Evolutionary conservation across 1,140 invertebrate genomes (phyloP), one percentile per base, ranked within the genome.

Genomic region (Atta cephalotes): DNA sequence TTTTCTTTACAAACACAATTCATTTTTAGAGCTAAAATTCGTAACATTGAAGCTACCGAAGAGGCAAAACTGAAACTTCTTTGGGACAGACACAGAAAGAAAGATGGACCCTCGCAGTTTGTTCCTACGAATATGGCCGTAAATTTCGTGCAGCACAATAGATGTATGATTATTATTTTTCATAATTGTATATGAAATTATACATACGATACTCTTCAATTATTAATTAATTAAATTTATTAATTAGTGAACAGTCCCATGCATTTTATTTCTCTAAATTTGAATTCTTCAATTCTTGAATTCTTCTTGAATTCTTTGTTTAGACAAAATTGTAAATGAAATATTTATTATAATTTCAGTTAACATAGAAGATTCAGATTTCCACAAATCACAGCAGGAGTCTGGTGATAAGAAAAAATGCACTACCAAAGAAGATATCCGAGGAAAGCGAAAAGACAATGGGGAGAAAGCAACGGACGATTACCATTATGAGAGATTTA

Each of bases 121-220:
- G 99, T 99, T 6, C 99, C 99, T 0, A 98, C 98, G 51, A 99
- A 99, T 94, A 98, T 99, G 97, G 98, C 99, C 70, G 98, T 99
- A 0, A 99, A 99, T 96, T 99, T 99, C 96, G 98, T 98, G 53
- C 98, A 99, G 93, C 98, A 99, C 93, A 99, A 99, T 95, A 96
- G 98, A 97, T 98, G 98, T 98, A 96, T 96, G 95, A 94, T 39
- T 71, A 18, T 51, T 25, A 16, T 51, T 71, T 35, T 65, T 65
- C 63, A 14, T 65, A 65, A 6, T 14, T 56, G 56, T 85, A 39
- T 76, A 71, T 81, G 65, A 76, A 82, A 18, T 45, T 9, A 62
- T 31, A 60, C 12, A 18, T 79, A 18, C 16, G 14, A 12, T 45
- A 28, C 85, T 90, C 39, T 35, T 28, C 68, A 56, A 76, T 18